phyloP scores from a whole-genome alignment of 2,113 vertebrate species.

The Delphinapterus leucas region DNA sequence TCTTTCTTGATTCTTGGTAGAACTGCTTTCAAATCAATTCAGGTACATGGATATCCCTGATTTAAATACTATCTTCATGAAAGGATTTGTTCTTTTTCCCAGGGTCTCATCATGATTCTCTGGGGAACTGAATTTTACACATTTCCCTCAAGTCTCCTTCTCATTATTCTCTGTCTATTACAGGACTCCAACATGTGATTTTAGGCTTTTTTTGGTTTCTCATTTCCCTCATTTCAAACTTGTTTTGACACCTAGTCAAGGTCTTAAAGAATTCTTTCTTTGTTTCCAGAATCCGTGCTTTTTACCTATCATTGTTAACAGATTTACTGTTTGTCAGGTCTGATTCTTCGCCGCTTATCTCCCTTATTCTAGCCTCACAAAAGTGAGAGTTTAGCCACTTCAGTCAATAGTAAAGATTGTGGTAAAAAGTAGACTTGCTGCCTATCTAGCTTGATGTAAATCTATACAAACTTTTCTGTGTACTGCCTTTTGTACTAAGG shows the following conservation, averaged over 20 bases:
- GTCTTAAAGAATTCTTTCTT: neutral
- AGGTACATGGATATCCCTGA: neutral
- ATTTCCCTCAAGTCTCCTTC: neutral
- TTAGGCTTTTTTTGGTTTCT: neutral
- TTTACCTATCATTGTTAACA: neutral
- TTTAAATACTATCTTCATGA: slow-evolving; percentile 12
- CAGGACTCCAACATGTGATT: neutral
- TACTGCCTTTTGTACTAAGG: slow-evolving; percentile 6
- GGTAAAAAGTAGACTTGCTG: neutral
- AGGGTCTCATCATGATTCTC: neutral
- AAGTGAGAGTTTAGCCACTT: neutral
- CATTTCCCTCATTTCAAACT: slow-evolving; percentile 13
- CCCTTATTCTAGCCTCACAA: neutral
- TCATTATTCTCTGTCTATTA: neutral
- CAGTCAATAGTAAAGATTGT: slow-evolving; percentile 1
- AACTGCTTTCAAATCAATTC: neutral
- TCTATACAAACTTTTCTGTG: neutral
- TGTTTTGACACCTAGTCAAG: neutral
- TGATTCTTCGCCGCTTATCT: neutral
- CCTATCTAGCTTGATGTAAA: neutral
- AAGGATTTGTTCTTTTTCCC: neutral
- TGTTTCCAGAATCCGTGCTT: neutral
- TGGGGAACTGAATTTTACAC: neutral
- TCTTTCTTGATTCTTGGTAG: neutral
- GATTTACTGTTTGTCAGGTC: neutral